Evolutionary conservation across 2,113 vertebrate species (phyloP).

Genomic region (Jaculus jaculus): DNA sequence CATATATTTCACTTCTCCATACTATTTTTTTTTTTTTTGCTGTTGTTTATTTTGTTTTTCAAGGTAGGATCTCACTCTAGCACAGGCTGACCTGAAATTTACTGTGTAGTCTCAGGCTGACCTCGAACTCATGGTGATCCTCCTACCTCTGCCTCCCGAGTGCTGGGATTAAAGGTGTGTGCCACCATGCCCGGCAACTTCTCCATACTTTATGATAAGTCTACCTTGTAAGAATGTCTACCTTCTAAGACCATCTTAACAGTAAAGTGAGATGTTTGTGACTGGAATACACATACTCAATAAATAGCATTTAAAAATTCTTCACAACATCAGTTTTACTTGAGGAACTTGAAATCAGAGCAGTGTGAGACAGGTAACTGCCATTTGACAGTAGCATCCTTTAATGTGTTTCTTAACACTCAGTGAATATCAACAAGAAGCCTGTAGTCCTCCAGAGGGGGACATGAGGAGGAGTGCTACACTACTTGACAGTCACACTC

Average conservation of each 20-base stretch:
- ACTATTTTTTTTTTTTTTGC: no score
- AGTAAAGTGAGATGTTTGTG: neutral
- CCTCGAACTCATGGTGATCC: no score
- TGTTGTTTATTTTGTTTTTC: no score
- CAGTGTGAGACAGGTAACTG: neutral
- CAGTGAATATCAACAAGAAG: neutral
- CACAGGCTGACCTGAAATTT: no score
- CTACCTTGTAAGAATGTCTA: neutral
- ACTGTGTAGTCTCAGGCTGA: no score
- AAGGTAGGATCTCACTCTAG: no score
- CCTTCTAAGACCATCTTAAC: neutral
- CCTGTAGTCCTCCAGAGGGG: neutral
- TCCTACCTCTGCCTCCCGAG: no score
- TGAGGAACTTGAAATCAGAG: neutral
- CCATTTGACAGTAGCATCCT: neutral
- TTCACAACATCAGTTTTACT: neutral
- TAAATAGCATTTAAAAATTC: neutral
- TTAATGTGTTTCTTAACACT: neutral
- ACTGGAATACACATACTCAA: neutral
- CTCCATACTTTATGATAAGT: neutral
- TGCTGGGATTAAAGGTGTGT: no score
- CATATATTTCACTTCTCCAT: neutral
- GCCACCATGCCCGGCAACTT: no score
- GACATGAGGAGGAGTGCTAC: neutral
- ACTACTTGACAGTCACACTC: neutral